Evolutionary conservation across 2,797 vertebrate genomes (phyloP).

Genomic region (Lemur catta): DNA sequence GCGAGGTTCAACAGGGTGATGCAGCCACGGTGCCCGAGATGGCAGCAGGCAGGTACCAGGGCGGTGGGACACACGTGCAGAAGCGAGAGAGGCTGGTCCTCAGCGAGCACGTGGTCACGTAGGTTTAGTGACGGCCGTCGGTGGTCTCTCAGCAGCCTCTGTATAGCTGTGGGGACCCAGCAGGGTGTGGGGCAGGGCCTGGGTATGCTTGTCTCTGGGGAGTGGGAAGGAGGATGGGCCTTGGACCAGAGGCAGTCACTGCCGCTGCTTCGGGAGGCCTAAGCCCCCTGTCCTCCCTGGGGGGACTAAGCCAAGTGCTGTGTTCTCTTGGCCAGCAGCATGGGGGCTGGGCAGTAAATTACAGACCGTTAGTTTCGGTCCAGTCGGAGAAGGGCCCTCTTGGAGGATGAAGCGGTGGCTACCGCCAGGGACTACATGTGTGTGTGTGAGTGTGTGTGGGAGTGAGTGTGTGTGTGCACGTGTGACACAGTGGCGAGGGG

Average conservation of each 20-base stretch:
- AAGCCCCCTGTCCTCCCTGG: not conserved
- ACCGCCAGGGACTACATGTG: not conserved
- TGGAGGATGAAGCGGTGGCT: not conserved
- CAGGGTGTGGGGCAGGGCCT: not conserved
- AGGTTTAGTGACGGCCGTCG: fast-evolving
- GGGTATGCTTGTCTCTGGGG: not conserved
- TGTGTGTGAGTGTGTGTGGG: too few relatives aligned
- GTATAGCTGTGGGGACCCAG: not conserved
- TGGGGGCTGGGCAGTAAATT: not conserved
- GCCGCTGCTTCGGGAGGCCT: not conserved
- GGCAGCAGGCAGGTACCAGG: not conserved
- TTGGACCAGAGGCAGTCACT: not conserved
- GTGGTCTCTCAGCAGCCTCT: not conserved
- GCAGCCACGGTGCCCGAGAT: fast-evolving
- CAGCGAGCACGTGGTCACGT: fast-evolving
- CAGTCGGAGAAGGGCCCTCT: not conserved
- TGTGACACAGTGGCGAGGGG: fast-evolving
- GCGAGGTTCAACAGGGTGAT: fast-evolving
- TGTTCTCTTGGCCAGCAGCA: not conserved
- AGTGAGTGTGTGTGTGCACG: too few relatives aligned
- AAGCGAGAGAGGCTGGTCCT: not conserved
- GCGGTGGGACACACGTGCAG: not conserved
- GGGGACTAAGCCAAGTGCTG: not conserved
- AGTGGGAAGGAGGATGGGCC: not conserved
- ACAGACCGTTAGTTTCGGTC: not conserved